Evolutionary conservation across 2,888 invertebrate genomes (phyloP).

Genomic region (Aplocera efformata): DNA sequence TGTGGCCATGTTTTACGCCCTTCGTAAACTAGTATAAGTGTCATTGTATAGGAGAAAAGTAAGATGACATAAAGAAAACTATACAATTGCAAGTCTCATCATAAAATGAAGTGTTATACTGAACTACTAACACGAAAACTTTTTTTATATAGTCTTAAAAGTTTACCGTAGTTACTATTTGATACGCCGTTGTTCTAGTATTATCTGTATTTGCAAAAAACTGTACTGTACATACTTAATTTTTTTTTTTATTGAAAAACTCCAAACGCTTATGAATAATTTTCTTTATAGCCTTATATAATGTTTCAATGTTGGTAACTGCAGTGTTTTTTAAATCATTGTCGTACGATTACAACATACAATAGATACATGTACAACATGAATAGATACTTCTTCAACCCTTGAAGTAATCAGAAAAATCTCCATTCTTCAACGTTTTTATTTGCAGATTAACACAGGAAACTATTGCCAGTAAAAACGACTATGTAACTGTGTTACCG

Average conservation of each 20-base stretch:
- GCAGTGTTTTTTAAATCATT: too few species aligned
- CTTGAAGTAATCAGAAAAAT: constrained; percentile 22
- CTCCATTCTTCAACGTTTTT: constrained; percentile 32
- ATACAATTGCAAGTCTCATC: constrained; percentile 15
- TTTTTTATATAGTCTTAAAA: neutral
- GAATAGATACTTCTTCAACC: too few species aligned
- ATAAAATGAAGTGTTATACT: neutral
- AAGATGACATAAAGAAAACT: constrained; percentile 50
- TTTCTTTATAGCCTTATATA: too few species aligned
- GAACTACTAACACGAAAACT: neutral
- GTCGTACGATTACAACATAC: too few species aligned
- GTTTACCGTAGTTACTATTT: too few species aligned
- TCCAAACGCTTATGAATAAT: too few species aligned
- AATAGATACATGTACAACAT: too few species aligned
- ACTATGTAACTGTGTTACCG: constrained; percentile 39
- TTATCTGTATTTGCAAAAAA: too few species aligned
- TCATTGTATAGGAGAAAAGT: constrained; percentile 54
- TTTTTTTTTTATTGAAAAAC: too few species aligned
- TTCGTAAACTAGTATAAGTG: constrained; percentile 58
- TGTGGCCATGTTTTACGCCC: constrained; percentile 65
- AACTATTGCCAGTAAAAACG: constrained; percentile 61
- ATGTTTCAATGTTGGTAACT: too few species aligned
- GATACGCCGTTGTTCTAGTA: too few species aligned
- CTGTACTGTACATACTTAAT: too few species aligned
- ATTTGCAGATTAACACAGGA: constrained; percentile 49